Evolutionary conservation across 2,113 vertebrate genomes (phyloP), one percentile per base, ranked within the genome.

Genomic region (Brachionichthys hirsutus): DNA sequence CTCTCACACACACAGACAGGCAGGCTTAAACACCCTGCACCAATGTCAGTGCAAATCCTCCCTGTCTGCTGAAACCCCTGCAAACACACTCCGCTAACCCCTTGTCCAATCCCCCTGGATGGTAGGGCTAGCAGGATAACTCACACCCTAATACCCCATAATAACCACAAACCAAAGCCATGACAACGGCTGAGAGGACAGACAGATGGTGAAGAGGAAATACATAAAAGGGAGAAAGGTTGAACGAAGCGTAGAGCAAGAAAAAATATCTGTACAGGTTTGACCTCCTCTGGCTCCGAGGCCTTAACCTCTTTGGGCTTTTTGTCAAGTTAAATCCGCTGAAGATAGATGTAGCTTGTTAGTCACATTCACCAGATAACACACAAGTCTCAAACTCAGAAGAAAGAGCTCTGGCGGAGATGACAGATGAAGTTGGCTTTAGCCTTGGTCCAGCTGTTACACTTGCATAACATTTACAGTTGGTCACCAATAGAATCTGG

Each of bases 31-130:
- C 54, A 60, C 36, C 46, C 18, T 3, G 17, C 54, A 65, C 40
- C 66, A 73, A 84, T 73, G 81, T 78, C 77, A 71, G 42, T 60
- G 12, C 18, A 76, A 83, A 86, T 80, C 82, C 81, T 75, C 54
- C 58, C 75, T 62, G 77, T 77, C 78, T 45, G 41, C 70, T 34
- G 53, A 79, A 81, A 69, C 63, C 50, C 60, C 61, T 52, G 69
- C 59, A 77, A 75, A 83, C 65, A 80, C 70, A 61, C 75, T 62
- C 70, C 35, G 36, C 63, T 67, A 66, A 73, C 76, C 57, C 73
- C 75, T 44, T 69, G 73, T 67, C 70, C 78, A 82, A 82, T 81
- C 77, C 77, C 63, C 41, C 54, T 18, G 73, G 73, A 77, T 72
- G 73, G 81, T 78, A 82, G 56, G 49, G 70, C 68, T 57, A 83